These are phyloP conservation scores for Pangasius larnaudii DNA, from an alignment of 2,797 vertebrate genomes.

Conservation along the genomic window DNA sequence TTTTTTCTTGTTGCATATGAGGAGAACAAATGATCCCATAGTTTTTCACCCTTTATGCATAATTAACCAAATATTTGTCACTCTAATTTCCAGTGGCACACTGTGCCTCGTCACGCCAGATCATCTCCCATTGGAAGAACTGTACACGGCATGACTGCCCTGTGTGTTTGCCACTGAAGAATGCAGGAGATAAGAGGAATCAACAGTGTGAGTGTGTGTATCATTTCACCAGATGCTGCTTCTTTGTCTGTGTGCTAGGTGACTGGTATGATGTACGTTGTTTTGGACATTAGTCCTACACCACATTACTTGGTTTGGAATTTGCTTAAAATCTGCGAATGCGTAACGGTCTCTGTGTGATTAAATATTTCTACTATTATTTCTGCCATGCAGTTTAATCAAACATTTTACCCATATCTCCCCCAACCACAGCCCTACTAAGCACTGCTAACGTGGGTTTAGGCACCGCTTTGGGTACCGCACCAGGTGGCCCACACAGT, in stretches of 20 bases:
- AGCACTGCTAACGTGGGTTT: slow-evolving; percentile 82
- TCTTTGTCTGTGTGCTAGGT: neutral
- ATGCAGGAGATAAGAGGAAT: slow-evolving; percentile 98
- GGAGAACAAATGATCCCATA: neutral
- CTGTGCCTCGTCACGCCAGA: slow-evolving; percentile 97
- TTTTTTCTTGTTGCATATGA: neutral
- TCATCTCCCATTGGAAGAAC: slow-evolving; percentile 99
- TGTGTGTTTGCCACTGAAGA: slow-evolving; percentile 97
- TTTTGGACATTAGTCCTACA: too few species aligned
- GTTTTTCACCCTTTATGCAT: neutral
- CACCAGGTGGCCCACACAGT: slow-evolving; percentile 86
- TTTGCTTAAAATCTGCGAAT: neutral
- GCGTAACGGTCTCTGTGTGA: neutral
- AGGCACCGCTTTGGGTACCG: slow-evolving; percentile 81
- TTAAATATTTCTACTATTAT: neutral
- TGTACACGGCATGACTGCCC: slow-evolving; percentile 97
- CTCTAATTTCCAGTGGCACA: slow-evolving; percentile 79
- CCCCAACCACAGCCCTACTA: slow-evolving; percentile 82
- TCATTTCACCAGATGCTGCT: slow-evolving; percentile 64
- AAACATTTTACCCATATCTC: neutral
- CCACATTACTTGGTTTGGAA: neutral
- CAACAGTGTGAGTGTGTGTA: slow-evolving; percentile 94
- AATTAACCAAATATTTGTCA: neutral
- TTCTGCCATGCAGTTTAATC: neutral
- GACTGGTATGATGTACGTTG: neutral